A percentile compares a stretch with the other conserved stretches of the same genome.
Conservation (phyloP, 2,797 vertebrate genomes). For the Ctenopoma kingsleyae region DNA sequence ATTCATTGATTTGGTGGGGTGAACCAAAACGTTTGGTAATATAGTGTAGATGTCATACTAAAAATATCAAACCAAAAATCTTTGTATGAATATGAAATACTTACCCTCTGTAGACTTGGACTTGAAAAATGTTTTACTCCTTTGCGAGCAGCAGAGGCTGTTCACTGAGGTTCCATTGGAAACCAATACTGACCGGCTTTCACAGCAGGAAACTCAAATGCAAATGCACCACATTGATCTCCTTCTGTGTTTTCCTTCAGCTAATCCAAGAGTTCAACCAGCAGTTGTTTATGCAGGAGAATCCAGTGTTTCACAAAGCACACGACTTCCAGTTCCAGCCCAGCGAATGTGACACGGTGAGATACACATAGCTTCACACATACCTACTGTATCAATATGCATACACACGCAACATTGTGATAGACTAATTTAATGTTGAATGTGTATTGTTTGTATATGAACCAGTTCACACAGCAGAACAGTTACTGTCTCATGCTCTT, state of each 20-base stretch:
- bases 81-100: conserved; percentile 10
- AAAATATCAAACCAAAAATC: conserved; percentile 2
- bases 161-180: neutral
- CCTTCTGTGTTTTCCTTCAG: conserved; percentile 72
- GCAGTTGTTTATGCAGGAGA: conserved; percentile 96
- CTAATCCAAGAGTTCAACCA: conserved; percentile 96
- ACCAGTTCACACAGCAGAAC: conserved; percentile 37
- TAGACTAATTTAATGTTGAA: neutral
- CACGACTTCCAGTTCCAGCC: conserved; percentile 97
- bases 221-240: conserved; percentile 16
- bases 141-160: neutral
- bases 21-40: too few relatives aligned
- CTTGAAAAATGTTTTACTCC: neutral
- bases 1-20: too few relatives aligned
- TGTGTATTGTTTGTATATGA: conserved; percentile 49
- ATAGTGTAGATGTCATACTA: neutral
- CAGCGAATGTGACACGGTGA: conserved; percentile 94
- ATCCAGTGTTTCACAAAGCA: conserved; percentile 93
- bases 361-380: conserved; percentile 44
- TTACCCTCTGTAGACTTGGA: conserved; percentile 22
- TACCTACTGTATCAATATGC: conserved; percentile 3
- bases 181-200: neutral
- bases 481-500: neutral
- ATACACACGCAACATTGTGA: neutral
- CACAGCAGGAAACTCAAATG: neutral